phyloP scores from a whole-genome alignment of 2,113 vertebrate species.

The Toxotes chatareus region DNA sequence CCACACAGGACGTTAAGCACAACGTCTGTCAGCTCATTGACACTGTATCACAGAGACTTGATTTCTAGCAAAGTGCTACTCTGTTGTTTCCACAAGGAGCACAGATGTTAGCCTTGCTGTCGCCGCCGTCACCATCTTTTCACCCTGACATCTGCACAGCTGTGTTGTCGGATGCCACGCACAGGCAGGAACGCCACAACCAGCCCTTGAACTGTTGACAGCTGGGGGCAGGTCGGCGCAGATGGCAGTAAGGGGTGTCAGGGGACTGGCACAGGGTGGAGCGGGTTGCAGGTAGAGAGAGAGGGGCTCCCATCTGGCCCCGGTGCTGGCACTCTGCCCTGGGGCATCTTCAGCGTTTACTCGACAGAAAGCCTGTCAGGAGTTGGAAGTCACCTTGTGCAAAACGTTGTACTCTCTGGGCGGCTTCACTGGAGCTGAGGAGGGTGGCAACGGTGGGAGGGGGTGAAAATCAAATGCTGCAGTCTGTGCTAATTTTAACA shows the following conservation, averaged over 20 bases:
- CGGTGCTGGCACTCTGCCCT: conserved; percentile 73
- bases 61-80: conserved; percentile 69
- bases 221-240: conserved; percentile 77
- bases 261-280: conserved; percentile 60
- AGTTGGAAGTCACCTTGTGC: conserved; percentile 77
- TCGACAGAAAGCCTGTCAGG: conserved; percentile 73
- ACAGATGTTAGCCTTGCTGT: conserved; percentile 77
- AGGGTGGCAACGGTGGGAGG: not conserved
- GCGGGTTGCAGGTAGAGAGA: conserved; percentile 74
- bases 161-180: conserved; percentile 64
- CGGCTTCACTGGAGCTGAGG: conserved; percentile 36
- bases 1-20: conserved; percentile 52
- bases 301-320: conserved; percentile 79
- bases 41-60: conserved; percentile 56
- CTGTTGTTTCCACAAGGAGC: conserved; percentile 73
- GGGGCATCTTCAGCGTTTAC: conserved; percentile 70
- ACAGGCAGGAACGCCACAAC: conserved; percentile 32
- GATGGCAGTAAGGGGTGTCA: conserved; percentile 75
- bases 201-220: conserved; percentile 73
- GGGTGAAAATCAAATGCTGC: conserved; percentile 7
- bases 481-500: conserved; percentile 31
- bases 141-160: conserved; percentile 76
- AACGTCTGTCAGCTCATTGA: conserved; percentile 55
- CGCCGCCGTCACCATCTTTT: conserved; percentile 52
- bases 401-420: conserved; percentile 65